Percentiles rank a stretch among this genome's conserved stretches.
phyloP scores from a whole-genome alignment of 2,797 vertebrate species.

The Catharus ustulatus region DNA sequence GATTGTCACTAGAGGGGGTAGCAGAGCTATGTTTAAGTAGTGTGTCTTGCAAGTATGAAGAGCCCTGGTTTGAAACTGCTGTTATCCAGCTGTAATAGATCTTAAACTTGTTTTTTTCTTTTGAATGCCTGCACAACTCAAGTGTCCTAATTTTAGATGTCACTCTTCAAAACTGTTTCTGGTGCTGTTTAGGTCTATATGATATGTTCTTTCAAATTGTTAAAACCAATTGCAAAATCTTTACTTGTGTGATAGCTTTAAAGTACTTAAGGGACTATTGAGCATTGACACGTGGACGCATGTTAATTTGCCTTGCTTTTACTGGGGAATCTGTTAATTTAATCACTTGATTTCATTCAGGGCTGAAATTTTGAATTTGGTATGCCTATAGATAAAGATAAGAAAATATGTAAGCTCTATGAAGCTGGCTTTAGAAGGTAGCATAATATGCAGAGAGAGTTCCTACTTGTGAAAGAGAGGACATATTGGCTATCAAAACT shows the following conservation, averaged over 20 bases:
- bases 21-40: not conserved
- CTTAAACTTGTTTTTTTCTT: not conserved
- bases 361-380: not conserved
- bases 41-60: not conserved
- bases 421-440: not conserved
- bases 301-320: not conserved
- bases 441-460: not conserved
- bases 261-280: not conserved
- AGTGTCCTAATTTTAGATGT: not conserved
- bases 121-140: not conserved
- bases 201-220: not conserved
- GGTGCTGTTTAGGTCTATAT: not conserved
- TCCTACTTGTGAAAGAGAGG: not conserved
- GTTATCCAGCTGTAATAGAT: not conserved
- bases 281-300: accelerated
- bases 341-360: not conserved
- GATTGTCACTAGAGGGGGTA: not conserved
- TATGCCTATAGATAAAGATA: not conserved
- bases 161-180: not conserved
- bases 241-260: not conserved
- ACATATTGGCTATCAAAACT: not conserved
- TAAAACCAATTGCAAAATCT: not conserved
- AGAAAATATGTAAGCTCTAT: not conserved
- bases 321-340: not conserved
- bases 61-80: not conserved